These are phyloP conservation scores for Daboia siamensis DNA, from an alignment of 2,113 vertebrate genomes.

Conservation along the genomic window DNA sequence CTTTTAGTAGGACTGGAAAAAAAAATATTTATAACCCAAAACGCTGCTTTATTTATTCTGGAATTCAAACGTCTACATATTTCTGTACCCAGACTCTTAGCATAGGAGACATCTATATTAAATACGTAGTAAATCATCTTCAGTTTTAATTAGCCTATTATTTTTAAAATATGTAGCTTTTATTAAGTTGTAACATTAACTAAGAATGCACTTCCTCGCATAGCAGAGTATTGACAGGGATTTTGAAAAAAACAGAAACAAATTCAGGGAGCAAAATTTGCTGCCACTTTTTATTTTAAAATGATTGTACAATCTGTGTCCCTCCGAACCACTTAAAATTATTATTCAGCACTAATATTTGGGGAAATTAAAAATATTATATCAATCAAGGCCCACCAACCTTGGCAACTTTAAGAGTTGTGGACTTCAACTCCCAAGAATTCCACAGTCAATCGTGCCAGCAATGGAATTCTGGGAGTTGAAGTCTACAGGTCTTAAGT, in stretches of 20 bases:
- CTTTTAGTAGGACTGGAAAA: background rate
- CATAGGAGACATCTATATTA: background rate
- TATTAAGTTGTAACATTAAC: background rate
- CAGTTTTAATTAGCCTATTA: background rate
- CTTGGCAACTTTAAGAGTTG: too few relatives aligned
- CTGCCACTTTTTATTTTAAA: background rate
- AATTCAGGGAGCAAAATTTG: background rate
- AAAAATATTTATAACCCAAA: background rate
- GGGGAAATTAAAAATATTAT: background rate
- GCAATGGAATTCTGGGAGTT: too few relatives aligned
- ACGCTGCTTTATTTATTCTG: background rate
- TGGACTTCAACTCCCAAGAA: background rate
- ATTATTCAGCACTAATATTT: background rate
- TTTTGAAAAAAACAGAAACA: background rate
- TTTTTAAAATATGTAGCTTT: background rate
- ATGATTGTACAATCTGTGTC: background rate
- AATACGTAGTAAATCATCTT: background rate
- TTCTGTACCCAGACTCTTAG: background rate
- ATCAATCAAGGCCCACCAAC: background rate
- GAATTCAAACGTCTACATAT: background rate
- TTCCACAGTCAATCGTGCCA: too few relatives aligned
- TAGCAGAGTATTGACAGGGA: background rate
- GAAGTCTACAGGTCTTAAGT: too few relatives aligned
- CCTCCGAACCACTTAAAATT: background rate
- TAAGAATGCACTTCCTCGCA: too few relatives aligned